Base-by-base conservation (phyloP, 2,797 vertebrate genomes). In the Argyrosomus regius region DNA sequence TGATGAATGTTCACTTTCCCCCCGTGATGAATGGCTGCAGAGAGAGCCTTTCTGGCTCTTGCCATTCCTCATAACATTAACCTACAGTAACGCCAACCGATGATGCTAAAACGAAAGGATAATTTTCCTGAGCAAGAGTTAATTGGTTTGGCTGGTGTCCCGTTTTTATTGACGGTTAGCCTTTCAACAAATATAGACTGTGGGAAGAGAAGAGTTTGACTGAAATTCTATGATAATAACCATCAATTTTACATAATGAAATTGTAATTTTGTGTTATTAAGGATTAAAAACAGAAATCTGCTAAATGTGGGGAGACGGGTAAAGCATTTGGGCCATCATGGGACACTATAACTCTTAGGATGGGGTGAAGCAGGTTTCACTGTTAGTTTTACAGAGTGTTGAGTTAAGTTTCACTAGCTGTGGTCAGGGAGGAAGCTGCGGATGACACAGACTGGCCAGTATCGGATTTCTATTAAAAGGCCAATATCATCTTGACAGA, bases 1-100 rank as follows among this genome's bases (percentile, higher is more conserved):
- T 91, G 89, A 93, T 92, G 86, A 84, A 94, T 92, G 89, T 90
- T 70, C 72, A 71, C 81, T 72, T 66, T 83, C 83, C 75, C 54
- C 39, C 35, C 60, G 6, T 90, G 90, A 94, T 85, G 67, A 87
- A 94, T 91, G 83, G 88, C 77, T 17, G 72, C 84, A 73, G 70
- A 45, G 80, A 74, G 85, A 88, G 70, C 75, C 88, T 79, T 75
- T 87, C 70, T 73, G 71, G 79, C 78, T 75, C 61, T 60, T 61
- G 68, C 77, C 82, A 72, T 85, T 75, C 64, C 78, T 89, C 84
- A 82, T 78, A 82, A 83, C 72, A 85, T 90, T 83, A 85, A 78
- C 64, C 71, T 62, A 80, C 83, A 67, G 65, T 82, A 77, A 77
- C 16, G 56, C 67, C 62, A 82, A 77, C 68, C 61, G 82, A 39